Conservation (phyloP, 2,888 invertebrate species). For the Homarus gammarus region DNA sequence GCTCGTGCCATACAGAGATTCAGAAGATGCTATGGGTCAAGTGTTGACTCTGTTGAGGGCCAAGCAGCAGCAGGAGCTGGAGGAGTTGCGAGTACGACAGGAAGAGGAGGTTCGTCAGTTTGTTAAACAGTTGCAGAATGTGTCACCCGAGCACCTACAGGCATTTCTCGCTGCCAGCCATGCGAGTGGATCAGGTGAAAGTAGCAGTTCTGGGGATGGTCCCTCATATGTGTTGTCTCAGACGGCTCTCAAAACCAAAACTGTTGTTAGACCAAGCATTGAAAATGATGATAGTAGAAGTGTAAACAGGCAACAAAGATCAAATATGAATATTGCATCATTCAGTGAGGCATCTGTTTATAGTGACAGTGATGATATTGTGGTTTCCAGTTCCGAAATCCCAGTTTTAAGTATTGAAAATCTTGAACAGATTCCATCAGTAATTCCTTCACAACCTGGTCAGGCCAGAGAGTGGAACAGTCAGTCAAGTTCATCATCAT, state of each 20-base stretch:
- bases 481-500: background rate
- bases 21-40: slow-evolving; percentile 47
- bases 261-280: background rate
- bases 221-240: background rate
- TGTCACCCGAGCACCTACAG: slow-evolving; percentile 56
- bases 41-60: slow-evolving; percentile 45
- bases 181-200: background rate
- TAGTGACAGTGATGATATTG: background rate
- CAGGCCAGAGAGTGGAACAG: background rate
- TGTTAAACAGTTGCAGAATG: slow-evolving; percentile 53
- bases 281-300: background rate
- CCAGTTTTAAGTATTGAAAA: background rate
- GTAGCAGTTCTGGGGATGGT: background rate
- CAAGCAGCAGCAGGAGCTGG: slow-evolving; percentile 61
- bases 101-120: slow-evolving; percentile 59
- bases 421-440: background rate
- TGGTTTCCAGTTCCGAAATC: background rate
- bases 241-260: background rate
- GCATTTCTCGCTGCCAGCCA: slow-evolving; percentile 29
- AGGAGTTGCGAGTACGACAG: slow-evolving; percentile 38
- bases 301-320: background rate
- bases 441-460: background rate
- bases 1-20: background rate
- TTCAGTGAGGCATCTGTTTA: background rate
- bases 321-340: background rate